These are phyloP conservation scores for Nebria brevicollis DNA, from an alignment of 2,888 invertebrate species.

Conservation along the genomic window DNA sequence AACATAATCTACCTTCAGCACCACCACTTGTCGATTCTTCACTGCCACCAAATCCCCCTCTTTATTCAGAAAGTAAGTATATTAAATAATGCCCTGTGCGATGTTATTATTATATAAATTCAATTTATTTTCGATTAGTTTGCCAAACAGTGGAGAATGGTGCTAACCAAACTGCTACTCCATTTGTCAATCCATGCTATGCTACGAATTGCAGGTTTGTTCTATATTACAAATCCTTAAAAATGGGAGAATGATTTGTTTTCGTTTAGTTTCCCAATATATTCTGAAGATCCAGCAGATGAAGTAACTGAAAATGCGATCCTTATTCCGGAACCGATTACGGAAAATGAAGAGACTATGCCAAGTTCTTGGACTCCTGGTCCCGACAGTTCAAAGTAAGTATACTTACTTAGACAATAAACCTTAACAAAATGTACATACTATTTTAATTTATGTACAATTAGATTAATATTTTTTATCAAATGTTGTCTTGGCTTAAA, in stretches of 20 bases:
- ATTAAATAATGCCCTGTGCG: background rate
- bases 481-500: too few species aligned
- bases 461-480: too few species aligned
- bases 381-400: background rate
- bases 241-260: background rate
- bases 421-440: too few species aligned
- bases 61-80: background rate
- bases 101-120: background rate
- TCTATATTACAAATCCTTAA: background rate
- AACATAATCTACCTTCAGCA: background rate
- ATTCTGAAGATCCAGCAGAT: background rate
- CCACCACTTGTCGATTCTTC: background rate
- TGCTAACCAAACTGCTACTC: background rate
- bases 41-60: background rate
- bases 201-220: background rate
- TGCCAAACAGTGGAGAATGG: background rate
- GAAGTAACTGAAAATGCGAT: background rate
- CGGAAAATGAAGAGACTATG: background rate
- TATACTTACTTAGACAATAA: too few species aligned
- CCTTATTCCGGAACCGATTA: background rate
- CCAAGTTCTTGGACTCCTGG: constrained; percentile 13
- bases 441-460: too few species aligned
- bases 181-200: background rate
- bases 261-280: background rate
- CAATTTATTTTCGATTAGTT: background rate